phyloP scores from a whole-genome alignment of 2,113 vertebrate species.

The Oenanthe oenanthe region DNA sequence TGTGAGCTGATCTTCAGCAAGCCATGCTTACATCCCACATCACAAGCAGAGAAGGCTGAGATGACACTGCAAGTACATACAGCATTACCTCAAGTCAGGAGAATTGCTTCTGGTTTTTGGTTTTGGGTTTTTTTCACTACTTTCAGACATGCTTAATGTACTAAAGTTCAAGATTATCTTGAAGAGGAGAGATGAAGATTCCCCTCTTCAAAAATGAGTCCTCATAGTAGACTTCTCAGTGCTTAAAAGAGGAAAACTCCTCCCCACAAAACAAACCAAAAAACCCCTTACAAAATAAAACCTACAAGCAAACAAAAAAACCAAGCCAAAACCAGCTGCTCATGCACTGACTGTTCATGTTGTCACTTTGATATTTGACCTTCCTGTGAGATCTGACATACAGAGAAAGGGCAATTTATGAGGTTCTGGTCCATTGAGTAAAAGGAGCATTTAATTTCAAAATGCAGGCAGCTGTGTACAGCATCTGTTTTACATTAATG shows the following conservation, averaged over 20 bases:
- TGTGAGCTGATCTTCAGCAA: background rate
- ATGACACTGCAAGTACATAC: background rate
- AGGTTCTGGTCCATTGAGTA: background rate
- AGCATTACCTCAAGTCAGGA: background rate
- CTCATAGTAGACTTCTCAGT: background rate
- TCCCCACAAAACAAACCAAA: background rate
- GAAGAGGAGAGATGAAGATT: background rate
- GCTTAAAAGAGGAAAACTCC: background rate
- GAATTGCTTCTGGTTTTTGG: background rate
- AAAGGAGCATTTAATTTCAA: background rate
- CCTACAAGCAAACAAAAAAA: background rate
- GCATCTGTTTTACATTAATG: background rate
- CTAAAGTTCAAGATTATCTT: background rate
- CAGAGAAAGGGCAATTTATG: background rate
- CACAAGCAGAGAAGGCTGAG: background rate
- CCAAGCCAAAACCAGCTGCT: background rate
- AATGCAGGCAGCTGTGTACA: background rate
- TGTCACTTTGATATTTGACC: background rate
- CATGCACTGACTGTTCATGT: background rate
- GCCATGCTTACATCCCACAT: background rate
- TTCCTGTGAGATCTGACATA: background rate
- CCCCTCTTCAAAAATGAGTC: background rate
- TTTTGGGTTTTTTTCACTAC: background rate
- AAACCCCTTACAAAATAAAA: background rate
- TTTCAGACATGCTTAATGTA: background rate